phyloP scores from a whole-genome alignment of 1,140 invertebrate genomes.

The Adelges cooleyi region DNA sequence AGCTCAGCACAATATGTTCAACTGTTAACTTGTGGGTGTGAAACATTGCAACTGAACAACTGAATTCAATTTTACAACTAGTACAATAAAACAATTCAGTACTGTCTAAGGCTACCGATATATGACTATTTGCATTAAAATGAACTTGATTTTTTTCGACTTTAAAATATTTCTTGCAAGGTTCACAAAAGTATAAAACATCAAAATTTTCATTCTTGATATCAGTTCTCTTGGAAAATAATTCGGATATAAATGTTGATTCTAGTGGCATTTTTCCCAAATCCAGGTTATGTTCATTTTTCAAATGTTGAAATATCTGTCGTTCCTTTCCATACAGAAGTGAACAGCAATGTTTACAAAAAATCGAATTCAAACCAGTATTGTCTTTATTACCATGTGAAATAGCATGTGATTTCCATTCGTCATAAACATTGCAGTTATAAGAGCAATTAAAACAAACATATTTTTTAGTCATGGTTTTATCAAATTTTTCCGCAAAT shows the following conservation, averaged over 20 bases:
- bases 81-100: slow-evolving; percentile 17
- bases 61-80: slow-evolving; percentile 13
- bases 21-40: neutral
- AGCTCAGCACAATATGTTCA: slow-evolving; percentile 10
- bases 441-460: neutral
- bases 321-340: neutral
- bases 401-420: slow-evolving; percentile 1
- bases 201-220: neutral
- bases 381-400: neutral
- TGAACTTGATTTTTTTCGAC: neutral
- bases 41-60: neutral
- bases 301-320: neutral
- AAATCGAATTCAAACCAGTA: neutral
- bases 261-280: neutral
- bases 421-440: neutral
- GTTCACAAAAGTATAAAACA: neutral
- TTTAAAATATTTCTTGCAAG: slow-evolving; percentile 5
- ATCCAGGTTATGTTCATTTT: neutral
- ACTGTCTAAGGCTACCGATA: neutral
- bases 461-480: neutral
- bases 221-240: neutral
- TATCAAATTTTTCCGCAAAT: neutral
- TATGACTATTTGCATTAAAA: slow-evolving; percentile 7
- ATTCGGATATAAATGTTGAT: neutral
- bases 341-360: slow-evolving; percentile 14